A percentile compares a stretch with the other conserved stretches of the same genome.
Conservation (phyloP, 2,113 vertebrate species). For the Megaptera novaeangliae region DNA sequence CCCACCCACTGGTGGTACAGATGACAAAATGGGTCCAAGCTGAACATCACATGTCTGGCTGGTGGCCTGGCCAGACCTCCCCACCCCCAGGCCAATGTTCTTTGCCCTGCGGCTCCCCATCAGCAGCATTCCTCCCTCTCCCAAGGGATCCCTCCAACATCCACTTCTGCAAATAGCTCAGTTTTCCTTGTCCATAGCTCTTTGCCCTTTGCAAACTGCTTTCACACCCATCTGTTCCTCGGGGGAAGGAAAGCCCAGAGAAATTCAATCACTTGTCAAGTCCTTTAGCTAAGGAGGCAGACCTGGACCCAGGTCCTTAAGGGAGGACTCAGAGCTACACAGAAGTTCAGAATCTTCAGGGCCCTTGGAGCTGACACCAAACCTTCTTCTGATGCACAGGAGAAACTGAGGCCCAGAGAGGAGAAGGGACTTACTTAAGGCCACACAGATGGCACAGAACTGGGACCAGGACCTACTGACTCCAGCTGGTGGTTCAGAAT, state of each 20-base stretch:
- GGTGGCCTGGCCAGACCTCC: neutral
- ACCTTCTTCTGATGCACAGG: neutral
- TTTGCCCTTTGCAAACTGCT: constrained; percentile 4
- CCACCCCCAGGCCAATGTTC: neutral
- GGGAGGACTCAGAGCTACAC: neutral
- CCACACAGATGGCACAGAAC: neutral
- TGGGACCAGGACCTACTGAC: neutral
- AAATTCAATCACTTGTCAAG: neutral
- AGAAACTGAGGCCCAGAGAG: neutral
- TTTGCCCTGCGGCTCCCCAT: neutral
- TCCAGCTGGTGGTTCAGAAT: neutral
- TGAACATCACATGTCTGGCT: neutral
- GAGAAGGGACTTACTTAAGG: neutral
- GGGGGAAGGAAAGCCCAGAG: neutral
- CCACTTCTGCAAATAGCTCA: constrained; percentile 20
- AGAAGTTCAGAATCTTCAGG: neutral
- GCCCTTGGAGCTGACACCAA: neutral
- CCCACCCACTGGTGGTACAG: neutral
- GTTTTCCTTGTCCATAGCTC: neutral
- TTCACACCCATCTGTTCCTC: neutral
- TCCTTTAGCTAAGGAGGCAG: neutral
- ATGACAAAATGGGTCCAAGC: neutral
- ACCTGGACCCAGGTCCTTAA: neutral
- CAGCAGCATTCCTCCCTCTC: constrained; percentile 3
- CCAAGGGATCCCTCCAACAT: neutral